phyloP scores from a whole-genome alignment of 1,140 invertebrate genomes.

The Gonatopus flavifemur region DNA sequence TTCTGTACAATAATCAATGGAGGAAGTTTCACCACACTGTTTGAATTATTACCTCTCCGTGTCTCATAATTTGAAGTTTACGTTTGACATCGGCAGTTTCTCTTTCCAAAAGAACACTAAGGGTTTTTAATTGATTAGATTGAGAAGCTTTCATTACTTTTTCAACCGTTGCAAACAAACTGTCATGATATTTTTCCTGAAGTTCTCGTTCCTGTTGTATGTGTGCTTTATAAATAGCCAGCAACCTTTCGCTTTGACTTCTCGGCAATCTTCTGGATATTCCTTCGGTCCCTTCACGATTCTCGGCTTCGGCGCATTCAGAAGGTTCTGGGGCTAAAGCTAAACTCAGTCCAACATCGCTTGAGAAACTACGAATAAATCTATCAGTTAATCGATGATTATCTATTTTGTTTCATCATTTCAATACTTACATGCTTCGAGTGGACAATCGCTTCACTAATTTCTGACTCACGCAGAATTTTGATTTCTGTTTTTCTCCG shows the following conservation, averaged over 20 bases:
- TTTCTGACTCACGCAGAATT: slow-evolving; percentile 73
- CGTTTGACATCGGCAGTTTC: slow-evolving; percentile 84
- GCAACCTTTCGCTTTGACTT: slow-evolving; percentile 69
- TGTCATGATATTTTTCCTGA: slow-evolving; percentile 82
- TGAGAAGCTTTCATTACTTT: slow-evolving; percentile 80
- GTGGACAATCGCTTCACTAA: slow-evolving; percentile 78
- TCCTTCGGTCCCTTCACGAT: slow-evolving; percentile 54
- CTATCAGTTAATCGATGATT: slow-evolving; percentile 1
- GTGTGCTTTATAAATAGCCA: slow-evolving; percentile 71
- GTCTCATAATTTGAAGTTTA: slow-evolving; percentile 75
- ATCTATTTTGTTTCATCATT: neutral
- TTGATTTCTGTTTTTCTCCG: slow-evolving; percentile 64
- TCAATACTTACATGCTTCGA: slow-evolving; percentile 75
- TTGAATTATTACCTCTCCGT: slow-evolving; percentile 79
- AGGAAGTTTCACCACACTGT: slow-evolving; percentile 72
- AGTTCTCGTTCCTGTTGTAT: slow-evolving; percentile 76
- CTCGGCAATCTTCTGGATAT: slow-evolving; percentile 57
- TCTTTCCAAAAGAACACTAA: slow-evolving; percentile 66
- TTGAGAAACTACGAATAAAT: slow-evolving; percentile 42
- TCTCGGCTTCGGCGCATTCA: slow-evolving; percentile 51
- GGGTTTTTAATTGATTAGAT: slow-evolving; percentile 73
- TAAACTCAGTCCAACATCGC: slow-evolving; percentile 37
- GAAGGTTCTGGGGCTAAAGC: slow-evolving; percentile 35
- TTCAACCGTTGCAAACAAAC: slow-evolving; percentile 72
- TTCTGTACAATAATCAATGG: no score